Evolutionary conservation across 1,140 invertebrate species (phyloP), one percentile per base, ranked within the genome.

Genomic region (Caerostris extrusa): DNA sequence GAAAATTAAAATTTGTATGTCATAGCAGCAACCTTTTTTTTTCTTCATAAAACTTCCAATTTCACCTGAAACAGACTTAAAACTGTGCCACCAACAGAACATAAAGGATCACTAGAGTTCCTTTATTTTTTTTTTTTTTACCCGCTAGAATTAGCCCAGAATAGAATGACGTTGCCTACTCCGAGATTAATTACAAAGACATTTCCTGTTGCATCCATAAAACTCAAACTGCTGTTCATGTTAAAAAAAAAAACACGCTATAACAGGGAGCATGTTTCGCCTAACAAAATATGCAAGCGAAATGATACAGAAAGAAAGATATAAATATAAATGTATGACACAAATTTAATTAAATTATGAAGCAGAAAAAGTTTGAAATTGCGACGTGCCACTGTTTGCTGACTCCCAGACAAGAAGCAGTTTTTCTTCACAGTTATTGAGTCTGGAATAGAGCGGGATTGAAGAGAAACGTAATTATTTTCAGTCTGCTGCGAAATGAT

Each of bases 361-460:
- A 57, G 34, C 34, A 85, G 82, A 6, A 58, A 85, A 57, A 56
- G 56, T 57, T 85, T n/a, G 5, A 85, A 17, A 7, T n/a, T 19
- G 55, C n/a, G n/a, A 58, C 50, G 53, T 58, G 14, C 56, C 57
- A 57, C 53, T 58, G 55, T 85, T 85, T 85, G 53, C 82, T 57
- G 17, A 57, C 55, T 58, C 53, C 17, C 56, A 85, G 55, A 57
- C 82, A 57, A 85, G 57, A 17, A n/a, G 57, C 7, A 57, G 56
- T 53, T 85, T 57, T 85, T 85, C 55, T 85, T 85, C 82, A 0
- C n/a, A 19, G 82, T 85, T 85, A 85, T 85, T 85, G 82, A 58
- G 55, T 85, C n/a, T 85, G 56, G 82, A 85, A 56, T 19, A 85
- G 57, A 17, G 82, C 56, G 82, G 17, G 82, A 34, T 17, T 17